Base-by-base conservation (phyloP, 64 coral and sea anemone genomes). In the Stichodactyla mertensii region DNA sequence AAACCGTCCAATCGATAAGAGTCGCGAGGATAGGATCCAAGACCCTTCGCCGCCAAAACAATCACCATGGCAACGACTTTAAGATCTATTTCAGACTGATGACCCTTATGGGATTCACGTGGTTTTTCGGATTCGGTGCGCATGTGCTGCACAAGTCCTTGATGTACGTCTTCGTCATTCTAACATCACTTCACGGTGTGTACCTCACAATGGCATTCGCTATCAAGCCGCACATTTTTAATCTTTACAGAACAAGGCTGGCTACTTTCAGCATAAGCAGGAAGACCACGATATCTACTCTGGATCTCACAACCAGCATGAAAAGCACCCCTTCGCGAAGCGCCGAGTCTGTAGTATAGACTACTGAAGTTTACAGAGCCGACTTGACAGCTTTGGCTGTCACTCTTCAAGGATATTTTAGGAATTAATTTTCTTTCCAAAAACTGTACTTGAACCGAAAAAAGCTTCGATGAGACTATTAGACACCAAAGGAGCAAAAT, bases 81-180 rank as follows among this genome's bases (percentile, higher is more conserved):
- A 92, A 95, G 82, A 92, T 98, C 56, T 98, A 94, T 64, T 28
- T 98, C 52, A 80, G 93, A 5, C 77, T 98, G 69, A 20, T 92
- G 15, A 90, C 96, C 4, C 89, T 98, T n/a, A 98, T 95, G 96
- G 96, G 93, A 77, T 98, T 98, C 88, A 92, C 93, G 45, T 98
- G 96, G 93, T 92, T 98, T 62, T 98, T 98, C 52, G 86, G 88
- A 8, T 91, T 92, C 88, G 91, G 84, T 13, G 93, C 92, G 16
- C 78, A 85, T n/a, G 84, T 77, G 71, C 89, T 92, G 27, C 96
- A 92, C 77, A 36, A 88, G 59, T 87, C 66, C 3, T 87, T 98
- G 58, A 84, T 87, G 59, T 98, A 99, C 64, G 87, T 88, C 4
- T 99, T 99, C 53, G 90, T 99, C 12, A 87, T 95, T 16, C 87